Evolutionary conservation across 2,888 invertebrate species (phyloP), one percentile per base, ranked within the genome.

Genomic region (Drosophila stalkeri): DNA sequence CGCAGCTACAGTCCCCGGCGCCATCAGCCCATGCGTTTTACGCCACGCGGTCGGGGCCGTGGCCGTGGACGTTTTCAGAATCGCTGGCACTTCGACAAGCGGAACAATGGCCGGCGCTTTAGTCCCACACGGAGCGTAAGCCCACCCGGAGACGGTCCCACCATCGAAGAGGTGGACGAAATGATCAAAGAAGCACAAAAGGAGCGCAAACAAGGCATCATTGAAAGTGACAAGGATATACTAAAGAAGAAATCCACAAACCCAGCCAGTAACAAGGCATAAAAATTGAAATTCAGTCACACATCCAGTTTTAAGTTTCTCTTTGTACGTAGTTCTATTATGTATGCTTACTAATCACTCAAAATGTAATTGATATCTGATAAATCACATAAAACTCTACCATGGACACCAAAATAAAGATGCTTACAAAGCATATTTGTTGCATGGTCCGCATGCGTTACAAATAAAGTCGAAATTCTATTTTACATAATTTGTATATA

Each of bases 191-290:
- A 94, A 84, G 94, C 94, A 14, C 94, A 94, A 89, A 94, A 94
- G 80, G 94, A 94, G 76, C 94, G 94, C 64, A 94, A 94, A 80
- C 94, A 94, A 78, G 94, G 94, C 71, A 94, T 94, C 91, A 87
- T 94, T 37, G 94, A 94, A 77, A 91, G 94, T 71, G 94, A 94
- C 84, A 94, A 94, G 85, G 93, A 94, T 77, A 92, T 77, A 65
- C 83, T 94, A 43, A 94, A 94, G 62, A 92, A 91, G 67, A 64
- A 41, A 16, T 35, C 46, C 12, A 56, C 64, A 55, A 71, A 3
- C 63, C 57, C 51, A 3, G 11, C 41, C 44, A 64, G 46, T 60
- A 62, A 63, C 65, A 82, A 37, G 39, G 77, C 54, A 47, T 75
- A 70, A 31, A 65, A 7, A 49, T 49, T 18, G 20, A 60, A 64